These are phyloP conservation scores for Arnoldichthys spilopterus DNA, from an alignment of 2,797 vertebrate genomes.

Conservation along the genomic window DNA sequence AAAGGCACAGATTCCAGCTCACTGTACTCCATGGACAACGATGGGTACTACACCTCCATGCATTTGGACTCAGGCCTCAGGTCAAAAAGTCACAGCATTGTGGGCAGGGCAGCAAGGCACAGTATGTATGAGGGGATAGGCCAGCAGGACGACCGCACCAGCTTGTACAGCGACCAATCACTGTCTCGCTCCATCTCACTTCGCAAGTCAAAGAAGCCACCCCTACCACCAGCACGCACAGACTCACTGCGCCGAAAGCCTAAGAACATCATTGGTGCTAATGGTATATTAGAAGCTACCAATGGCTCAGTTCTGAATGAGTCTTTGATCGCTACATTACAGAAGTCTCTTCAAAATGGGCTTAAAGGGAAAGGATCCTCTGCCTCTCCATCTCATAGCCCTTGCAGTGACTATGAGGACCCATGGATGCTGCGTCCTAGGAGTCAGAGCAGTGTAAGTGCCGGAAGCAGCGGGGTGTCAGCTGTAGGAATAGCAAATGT, in stretches of 20 bases:
- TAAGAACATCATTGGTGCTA: constrained; percentile 67
- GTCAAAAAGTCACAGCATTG: constrained; percentile 73
- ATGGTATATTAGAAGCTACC: constrained; percentile 44
- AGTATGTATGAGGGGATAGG: constrained; percentile 87
- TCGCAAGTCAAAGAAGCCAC: constrained; percentile 92
- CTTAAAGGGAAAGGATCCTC: constrained; percentile 82
- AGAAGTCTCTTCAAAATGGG: constrained; percentile 90
- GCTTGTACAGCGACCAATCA: constrained; percentile 81
- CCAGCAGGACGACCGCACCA: constrained; percentile 74
- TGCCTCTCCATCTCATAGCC: constrained; percentile 90
- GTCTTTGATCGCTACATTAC: constrained; percentile 90
- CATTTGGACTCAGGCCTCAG: constrained; percentile 82
- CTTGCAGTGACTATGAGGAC: constrained; percentile 95
- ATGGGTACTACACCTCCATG: constrained; percentile 85
- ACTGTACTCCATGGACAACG: constrained; percentile 87
- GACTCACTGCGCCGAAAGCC: constrained; percentile 91
- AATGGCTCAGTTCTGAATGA: constrained; percentile 85
- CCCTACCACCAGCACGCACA: constrained; percentile 90
- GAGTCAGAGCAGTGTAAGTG: constrained; percentile 92
- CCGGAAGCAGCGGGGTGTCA: constrained; percentile 86
- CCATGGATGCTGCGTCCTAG: constrained; percentile 91
- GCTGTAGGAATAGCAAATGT: constrained; percentile 79
- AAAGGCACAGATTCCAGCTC: constrained; percentile 84
- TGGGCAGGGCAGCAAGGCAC: constrained; percentile 78
- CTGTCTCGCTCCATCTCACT: constrained; percentile 91